Evolutionary conservation across 35 echinoderm and acorn worm species (phyloP).

Genomic region (Ptychodera flava): DNA sequence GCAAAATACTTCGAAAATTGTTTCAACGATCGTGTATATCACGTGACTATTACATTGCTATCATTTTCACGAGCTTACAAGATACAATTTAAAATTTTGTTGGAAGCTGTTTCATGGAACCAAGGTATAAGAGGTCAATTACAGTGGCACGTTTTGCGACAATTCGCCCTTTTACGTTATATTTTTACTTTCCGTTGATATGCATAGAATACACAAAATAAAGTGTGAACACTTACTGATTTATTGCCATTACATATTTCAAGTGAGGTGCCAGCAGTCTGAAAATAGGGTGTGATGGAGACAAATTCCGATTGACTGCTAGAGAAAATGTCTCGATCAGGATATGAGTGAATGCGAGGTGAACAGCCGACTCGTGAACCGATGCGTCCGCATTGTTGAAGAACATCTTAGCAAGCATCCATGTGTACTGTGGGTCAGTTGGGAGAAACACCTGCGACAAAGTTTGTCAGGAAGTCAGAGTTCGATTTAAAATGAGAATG

Average conservation of each 20-base stretch:
- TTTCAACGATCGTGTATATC: too few relatives aligned
- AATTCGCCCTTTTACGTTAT: too few relatives aligned
- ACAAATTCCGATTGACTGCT: slow-evolving; percentile 44
- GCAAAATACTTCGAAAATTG: too few relatives aligned
- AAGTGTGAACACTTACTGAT: neutral
- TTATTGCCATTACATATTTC: slow-evolving; percentile 7
- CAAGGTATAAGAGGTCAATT: too few relatives aligned
- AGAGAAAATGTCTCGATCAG: slow-evolving; percentile 46
- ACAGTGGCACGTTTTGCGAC: too few relatives aligned
- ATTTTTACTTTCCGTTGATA: too few relatives aligned
- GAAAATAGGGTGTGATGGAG: slow-evolving; percentile 45
- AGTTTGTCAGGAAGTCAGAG: too few relatives aligned
- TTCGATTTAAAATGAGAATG: too few relatives aligned
- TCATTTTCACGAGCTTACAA: neutral
- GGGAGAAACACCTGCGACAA: slow-evolving; percentile 64
- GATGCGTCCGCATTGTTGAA: slow-evolving; percentile 79
- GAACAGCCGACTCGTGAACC: slow-evolving; percentile 54
- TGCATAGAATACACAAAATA: neutral
- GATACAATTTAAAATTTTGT: neutral
- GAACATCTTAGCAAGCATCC: slow-evolving; percentile 92
- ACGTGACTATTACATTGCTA: neutral
- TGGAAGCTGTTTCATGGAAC: neutral
- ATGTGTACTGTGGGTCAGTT: slow-evolving; percentile 61
- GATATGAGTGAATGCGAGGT: slow-evolving; percentile 64
- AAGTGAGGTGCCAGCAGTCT: neutral